phyloP scores from a whole-genome alignment of 1,140 invertebrate species.

The Zelostemma sp. region DNA sequence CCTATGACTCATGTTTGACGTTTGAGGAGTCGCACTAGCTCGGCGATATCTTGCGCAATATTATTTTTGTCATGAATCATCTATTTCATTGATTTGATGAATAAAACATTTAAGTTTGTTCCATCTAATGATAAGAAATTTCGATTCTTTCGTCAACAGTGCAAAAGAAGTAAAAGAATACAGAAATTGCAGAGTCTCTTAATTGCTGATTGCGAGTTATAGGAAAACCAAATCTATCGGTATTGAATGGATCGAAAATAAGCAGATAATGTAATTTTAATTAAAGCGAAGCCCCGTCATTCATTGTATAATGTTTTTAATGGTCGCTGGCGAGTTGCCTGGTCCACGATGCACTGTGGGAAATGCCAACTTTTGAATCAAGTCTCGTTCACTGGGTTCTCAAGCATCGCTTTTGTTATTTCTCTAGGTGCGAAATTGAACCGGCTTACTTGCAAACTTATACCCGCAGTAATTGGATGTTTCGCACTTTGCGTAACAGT shows the following conservation, averaged over 20 bases:
- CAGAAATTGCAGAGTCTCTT: no score
- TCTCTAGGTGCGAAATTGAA: slow-evolving; percentile 2
- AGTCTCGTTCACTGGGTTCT: slow-evolving; percentile 27
- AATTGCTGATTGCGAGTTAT: no score
- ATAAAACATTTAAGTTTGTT: no score
- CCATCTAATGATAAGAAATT: no score
- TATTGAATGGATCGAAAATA: slow-evolving; percentile 19
- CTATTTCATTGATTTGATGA: no score
- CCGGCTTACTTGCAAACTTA: not conserved
- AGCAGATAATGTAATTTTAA: slow-evolving; percentile 30
- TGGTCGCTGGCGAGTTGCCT: slow-evolving; percentile 19
- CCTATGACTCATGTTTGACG: no score
- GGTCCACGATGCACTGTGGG: slow-evolving; percentile 41
- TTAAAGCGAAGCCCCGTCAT: slow-evolving; percentile 28
- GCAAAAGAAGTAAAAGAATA: no score
- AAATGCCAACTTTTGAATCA: slow-evolving; percentile 41
- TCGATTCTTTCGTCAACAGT: no score
- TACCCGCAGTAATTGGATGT: not conserved
- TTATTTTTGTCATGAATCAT: no score
- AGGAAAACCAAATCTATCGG: no score
- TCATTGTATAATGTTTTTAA: slow-evolving; percentile 45
- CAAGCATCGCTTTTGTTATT: slow-evolving; percentile 45
- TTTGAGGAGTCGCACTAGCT: no score
- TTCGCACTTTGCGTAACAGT: not conserved
- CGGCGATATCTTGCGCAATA: no score